Conservation (phyloP, 2,888 invertebrate species). For the Oligia fasciuncula region DNA sequence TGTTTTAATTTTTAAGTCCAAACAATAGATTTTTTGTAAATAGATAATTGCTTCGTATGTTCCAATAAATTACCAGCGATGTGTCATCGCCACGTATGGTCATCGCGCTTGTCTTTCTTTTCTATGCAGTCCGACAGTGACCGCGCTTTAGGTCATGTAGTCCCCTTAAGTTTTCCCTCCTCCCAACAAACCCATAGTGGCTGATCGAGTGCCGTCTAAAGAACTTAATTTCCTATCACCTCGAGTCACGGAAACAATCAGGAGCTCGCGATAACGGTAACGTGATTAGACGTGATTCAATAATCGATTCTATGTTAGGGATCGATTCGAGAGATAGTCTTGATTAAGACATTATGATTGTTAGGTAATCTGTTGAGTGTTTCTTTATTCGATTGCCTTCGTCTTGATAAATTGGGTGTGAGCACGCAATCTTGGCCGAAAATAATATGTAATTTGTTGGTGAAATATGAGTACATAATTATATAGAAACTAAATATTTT, state of each 20-base stretch:
- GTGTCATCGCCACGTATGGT: too few relatives aligned
- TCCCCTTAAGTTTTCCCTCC: not conserved
- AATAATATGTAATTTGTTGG: conserved; percentile 29
- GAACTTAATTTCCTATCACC: conserved; percentile 58
- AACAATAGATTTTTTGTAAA: too few relatives aligned
- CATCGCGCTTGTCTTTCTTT: too few relatives aligned
- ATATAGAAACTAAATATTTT: not conserved
- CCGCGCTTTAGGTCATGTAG: too few relatives aligned
- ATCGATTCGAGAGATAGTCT: conserved; percentile 36
- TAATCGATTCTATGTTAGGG: conserved; percentile 38
- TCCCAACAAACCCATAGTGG: conserved; percentile 7
- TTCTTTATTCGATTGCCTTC: conserved; percentile 39
- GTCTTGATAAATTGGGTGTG: conserved; percentile 31
- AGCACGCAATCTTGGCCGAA: conserved; percentile 31
- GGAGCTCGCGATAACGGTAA: conserved; percentile 46
- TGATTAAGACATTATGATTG: conserved; percentile 53
- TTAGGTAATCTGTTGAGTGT: conserved; percentile 20
- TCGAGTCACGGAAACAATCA: conserved; percentile 59
- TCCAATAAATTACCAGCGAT: too few relatives aligned
- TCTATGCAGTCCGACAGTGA: too few relatives aligned
- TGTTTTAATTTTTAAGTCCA: too few relatives aligned
- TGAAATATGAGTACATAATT: not conserved
- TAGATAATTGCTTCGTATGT: too few relatives aligned
- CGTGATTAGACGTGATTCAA: conserved; percentile 52
- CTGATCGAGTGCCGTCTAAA: conserved; percentile 22